Evolutionary conservation across 2,888 invertebrate species (phyloP).

Genomic region (Heliconius aoede): DNA sequence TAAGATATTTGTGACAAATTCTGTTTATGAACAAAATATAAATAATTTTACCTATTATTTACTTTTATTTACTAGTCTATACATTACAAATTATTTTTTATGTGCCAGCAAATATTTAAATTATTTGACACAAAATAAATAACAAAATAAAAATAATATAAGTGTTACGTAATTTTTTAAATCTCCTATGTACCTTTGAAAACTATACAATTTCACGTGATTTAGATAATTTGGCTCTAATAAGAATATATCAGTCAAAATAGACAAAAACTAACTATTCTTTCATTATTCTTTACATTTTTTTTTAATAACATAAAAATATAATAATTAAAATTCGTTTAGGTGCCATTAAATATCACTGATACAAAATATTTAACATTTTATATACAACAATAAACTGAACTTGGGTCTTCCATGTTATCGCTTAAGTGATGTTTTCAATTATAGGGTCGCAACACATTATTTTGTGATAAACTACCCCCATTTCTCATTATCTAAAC

Average conservation of each 20-base stretch:
- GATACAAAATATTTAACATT: background rate
- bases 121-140: background rate
- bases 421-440: too few relatives aligned
- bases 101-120: background rate
- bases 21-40: constrained; percentile 38
- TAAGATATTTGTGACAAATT: constrained; percentile 27
- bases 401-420: background rate
- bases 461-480: too few relatives aligned
- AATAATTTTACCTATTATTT: background rate
- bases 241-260: too few relatives aligned
- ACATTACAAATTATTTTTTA: background rate
- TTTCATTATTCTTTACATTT: too few relatives aligned
- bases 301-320: background rate
- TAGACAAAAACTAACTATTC: too few relatives aligned
- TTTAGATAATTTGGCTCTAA: too few relatives aligned
- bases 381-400: background rate
- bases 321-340: background rate
- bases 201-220: too few relatives aligned
- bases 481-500: too few relatives aligned
- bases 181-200: too few relatives aligned
- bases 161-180: too few relatives aligned
- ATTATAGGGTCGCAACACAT: too few relatives aligned
- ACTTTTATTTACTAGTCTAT: background rate
- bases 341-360: too few relatives aligned
- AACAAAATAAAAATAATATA: background rate